Conservation (phyloP, 2,888 invertebrate genomes). For the Aporophyla lueneburgensis region DNA sequence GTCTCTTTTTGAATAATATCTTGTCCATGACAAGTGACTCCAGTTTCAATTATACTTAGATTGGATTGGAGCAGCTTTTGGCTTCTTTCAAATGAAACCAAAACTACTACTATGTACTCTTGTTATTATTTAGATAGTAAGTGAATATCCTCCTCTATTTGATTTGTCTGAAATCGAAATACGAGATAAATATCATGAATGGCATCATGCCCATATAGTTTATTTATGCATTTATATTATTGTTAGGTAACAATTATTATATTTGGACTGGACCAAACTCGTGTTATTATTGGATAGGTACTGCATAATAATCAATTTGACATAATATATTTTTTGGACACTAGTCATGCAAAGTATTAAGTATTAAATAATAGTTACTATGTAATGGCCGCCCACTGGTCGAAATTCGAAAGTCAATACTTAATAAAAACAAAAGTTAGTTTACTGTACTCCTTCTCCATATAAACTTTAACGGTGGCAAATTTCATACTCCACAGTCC, state of each 20-base stretch:
- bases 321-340: constrained; percentile 9
- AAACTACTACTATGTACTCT: background rate
- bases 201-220: background rate
- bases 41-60: background rate
- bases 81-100: constrained; percentile 20
- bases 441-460: too few relatives aligned
- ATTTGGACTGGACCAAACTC: constrained; percentile 1
- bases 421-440: too few relatives aligned
- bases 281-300: background rate
- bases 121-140: background rate
- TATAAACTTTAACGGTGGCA: too few relatives aligned
- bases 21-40: background rate
- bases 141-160: background rate
- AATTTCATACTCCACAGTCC: too few relatives aligned
- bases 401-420: too few relatives aligned
- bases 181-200: background rate
- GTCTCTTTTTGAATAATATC: background rate
- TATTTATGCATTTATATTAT: background rate
- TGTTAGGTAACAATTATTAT: background rate
- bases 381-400: too few relatives aligned
- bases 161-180: background rate
- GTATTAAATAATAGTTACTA: background rate
- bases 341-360: constrained; percentile 6
- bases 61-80: background rate
- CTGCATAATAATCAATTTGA: background rate